Percentiles rank a stretch among this genome's conserved stretches.
These are phyloP conservation scores for Aphaenogaster ashmeadi DNA, from an alignment of 1,140 invertebrate species.

Conservation along the genomic window DNA sequence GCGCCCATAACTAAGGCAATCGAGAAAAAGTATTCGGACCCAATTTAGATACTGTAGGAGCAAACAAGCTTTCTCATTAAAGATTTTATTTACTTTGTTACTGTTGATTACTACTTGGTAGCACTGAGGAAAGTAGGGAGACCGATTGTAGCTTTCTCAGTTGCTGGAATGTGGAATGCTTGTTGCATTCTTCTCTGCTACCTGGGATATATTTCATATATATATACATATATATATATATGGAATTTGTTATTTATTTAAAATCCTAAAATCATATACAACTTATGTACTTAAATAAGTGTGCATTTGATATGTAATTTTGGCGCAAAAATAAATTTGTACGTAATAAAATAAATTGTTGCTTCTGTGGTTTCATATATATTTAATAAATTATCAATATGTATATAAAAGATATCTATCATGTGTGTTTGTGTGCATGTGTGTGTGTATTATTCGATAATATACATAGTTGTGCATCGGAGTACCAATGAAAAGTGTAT, in stretches of 20 bases:
- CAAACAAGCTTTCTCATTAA: no score
- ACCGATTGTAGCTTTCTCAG: no score
- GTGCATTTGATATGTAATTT: background rate
- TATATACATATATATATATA: background rate
- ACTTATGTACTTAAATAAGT: constrained; percentile 31
- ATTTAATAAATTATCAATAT: constrained; percentile 15
- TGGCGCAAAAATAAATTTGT: background rate
- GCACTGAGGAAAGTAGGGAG: no score
- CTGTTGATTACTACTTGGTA: no score
- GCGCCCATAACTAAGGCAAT: no score
- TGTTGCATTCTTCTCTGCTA: no score
- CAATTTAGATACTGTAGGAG: no score
- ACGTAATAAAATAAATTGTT: background rate
- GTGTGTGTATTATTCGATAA: background rate
- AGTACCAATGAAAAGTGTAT: background rate
- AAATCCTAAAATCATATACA: background rate
- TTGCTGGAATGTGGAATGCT: no score
- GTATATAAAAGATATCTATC: background rate
- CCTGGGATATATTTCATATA: background rate
- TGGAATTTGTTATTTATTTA: constrained; percentile 19
- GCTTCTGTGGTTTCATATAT: background rate
- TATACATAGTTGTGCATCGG: background rate
- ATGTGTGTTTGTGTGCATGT: background rate
- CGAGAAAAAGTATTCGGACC: no score
- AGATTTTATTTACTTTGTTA: no score